Evolutionary conservation across 2,113 vertebrate species (phyloP).

Genomic region (Anoplopoma fimbria): DNA sequence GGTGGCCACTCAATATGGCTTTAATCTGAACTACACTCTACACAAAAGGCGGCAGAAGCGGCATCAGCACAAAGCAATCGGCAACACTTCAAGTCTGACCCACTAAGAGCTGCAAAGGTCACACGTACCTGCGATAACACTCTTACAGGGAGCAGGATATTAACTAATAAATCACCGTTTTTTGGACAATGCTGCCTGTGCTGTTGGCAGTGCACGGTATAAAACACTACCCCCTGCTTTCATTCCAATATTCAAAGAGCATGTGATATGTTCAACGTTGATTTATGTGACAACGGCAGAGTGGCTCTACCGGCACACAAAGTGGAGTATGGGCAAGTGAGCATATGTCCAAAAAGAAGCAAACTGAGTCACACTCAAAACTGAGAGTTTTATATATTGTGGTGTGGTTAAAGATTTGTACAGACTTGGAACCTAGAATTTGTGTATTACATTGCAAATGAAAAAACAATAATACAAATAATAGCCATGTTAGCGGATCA

Average conservation of each 20-base stretch:
- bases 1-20: constrained; percentile 24
- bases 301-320: not conserved
- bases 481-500: not conserved
- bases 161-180: constrained; percentile 54
- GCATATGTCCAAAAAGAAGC: not conserved
- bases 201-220: not conserved
- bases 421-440: not conserved
- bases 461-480: not conserved
- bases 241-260: constrained; percentile 6
- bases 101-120: constrained; percentile 49
- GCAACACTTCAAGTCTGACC: constrained; percentile 39
- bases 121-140: constrained; percentile 35
- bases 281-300: constrained; percentile 19
- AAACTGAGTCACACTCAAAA: not conserved
- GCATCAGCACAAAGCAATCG: constrained; percentile 55
- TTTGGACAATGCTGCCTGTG: constrained; percentile 34
- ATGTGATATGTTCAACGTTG: not conserved
- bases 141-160: constrained; percentile 28
- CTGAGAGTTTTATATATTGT: not conserved
- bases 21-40: constrained; percentile 47
- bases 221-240: not conserved
- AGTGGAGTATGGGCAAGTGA: not conserved
- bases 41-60: constrained; percentile 35
- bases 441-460: not conserved
- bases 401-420: not conserved